Evolutionary conservation across 2,797 vertebrate genomes (phyloP), one percentile per base, ranked within the genome.

Genomic region (Myiotriccus ornatus): DNA sequence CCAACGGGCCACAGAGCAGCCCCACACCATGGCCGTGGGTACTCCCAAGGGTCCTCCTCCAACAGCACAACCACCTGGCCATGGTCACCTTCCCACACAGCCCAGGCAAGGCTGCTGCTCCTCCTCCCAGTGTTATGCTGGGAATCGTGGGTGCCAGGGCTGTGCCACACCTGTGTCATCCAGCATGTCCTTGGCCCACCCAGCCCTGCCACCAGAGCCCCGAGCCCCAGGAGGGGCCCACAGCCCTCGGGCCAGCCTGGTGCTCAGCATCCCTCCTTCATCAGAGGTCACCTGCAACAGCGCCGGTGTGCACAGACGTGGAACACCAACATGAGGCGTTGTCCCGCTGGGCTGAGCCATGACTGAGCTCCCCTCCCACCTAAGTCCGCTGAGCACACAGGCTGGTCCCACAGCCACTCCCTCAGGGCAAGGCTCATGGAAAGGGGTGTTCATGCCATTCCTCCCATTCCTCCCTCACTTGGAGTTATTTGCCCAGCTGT

Each of bases 81-180:
- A 50, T 0, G 1, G 35, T 27, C 50, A 30, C 41, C 28, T 32
- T 4, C 43, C 34, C 4, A 1, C 4, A 37, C 3, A 18, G 69
- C 47, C 44, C n/a, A n/a, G 47, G 44, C 0, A 0, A 64, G 41
- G 44, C 19, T 17, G 35, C 25, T 0, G 0, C 43, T 63, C 19
- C 39, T 63, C 49, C n/a, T 78, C 10, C 59, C 24, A 10, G 35
- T 1, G 10, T 13, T 5, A 4, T 10, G 41, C 1, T 86, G 71
- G 44, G 49, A 86, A 41, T 19, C 0, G 0, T 1, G 5, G 16
- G 9, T 24, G 24, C 44, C 28, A 15, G 12, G 20, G 76, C 16
- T 27, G 28, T 14, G 13, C 35, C 73, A 20, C 1, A 0, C 28
- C 43, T 13, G 56, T 19, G 25, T 10, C 3, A 0, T 23, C 41